These are phyloP conservation scores for Eleginops maclovinus DNA, from an alignment of 2,113 vertebrate species.

Conservation along the genomic window DNA sequence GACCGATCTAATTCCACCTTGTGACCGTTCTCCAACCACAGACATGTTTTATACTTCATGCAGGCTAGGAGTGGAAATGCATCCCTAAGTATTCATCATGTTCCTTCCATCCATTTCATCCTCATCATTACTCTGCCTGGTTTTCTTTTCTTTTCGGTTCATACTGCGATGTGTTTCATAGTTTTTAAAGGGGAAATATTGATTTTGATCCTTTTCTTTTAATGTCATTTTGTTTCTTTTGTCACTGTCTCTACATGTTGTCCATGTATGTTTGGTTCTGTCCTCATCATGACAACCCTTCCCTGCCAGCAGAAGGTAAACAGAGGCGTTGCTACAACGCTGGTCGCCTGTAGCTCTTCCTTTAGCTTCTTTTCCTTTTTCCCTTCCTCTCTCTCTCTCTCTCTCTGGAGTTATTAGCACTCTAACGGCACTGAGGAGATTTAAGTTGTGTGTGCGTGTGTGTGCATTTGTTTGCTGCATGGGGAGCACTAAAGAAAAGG, in stretches of 20 bases:
- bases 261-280: constrained; percentile 77
- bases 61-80: not conserved
- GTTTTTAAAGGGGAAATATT: constrained; percentile 24
- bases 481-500: constrained; percentile 53
- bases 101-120: constrained; percentile 27
- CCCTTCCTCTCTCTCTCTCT: not conserved
- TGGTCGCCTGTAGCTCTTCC: constrained; percentile 53
- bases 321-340: constrained; percentile 57
- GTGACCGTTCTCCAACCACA: not conserved
- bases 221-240: constrained; percentile 65
- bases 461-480: constrained; percentile 65
- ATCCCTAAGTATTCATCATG: constrained; percentile 18
- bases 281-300: constrained; percentile 84
- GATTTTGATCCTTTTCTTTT: constrained; percentile 51
- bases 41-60: not conserved
- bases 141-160: constrained; percentile 27
- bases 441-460: constrained; percentile 18
- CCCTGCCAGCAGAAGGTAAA: constrained; percentile 86
- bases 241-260: constrained; percentile 80
- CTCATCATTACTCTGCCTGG: constrained; percentile 25
- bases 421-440: constrained; percentile 57
- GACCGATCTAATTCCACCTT: not conserved
- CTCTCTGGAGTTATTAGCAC: constrained; percentile 24
- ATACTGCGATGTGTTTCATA: not conserved
- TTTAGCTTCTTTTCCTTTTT: constrained; percentile 31